phyloP scores from a whole-genome alignment of 64 coral and sea anemone species.

The Montipora foliosa region DNA sequence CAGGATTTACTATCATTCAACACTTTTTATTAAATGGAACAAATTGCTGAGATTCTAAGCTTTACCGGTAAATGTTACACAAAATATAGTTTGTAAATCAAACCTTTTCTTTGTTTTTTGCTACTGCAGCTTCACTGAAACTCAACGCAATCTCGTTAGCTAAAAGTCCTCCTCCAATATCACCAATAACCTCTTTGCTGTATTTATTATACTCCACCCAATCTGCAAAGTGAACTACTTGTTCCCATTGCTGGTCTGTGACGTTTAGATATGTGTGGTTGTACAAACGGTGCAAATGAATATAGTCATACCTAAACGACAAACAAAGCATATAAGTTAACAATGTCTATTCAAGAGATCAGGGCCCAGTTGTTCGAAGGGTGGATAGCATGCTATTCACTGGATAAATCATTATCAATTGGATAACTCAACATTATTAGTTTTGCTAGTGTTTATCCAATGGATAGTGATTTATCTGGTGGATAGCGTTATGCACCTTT shows the following conservation, averaged over 20 bases:
- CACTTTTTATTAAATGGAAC: not conserved
- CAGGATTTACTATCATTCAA: no score
- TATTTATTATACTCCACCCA: conserved; percentile 90
- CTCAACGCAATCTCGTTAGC: conserved; percentile 67
- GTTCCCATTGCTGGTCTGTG: conserved; percentile 55
- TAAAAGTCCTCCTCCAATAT: conserved; percentile 75
- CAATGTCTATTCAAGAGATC: no score
- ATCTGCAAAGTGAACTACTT: conserved; percentile 63
- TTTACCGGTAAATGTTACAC: no score
- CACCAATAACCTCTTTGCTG: conserved; percentile 66
- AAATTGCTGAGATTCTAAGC: not conserved
- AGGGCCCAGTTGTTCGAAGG: not conserved
- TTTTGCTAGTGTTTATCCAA: no score
- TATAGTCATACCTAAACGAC: conserved; percentile 77
- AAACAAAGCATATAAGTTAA: not conserved
- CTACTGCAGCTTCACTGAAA: conserved; percentile 25
- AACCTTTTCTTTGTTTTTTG: conserved; percentile 16
- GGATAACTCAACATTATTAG: no score
- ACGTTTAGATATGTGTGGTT: conserved; percentile 69
- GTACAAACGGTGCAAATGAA: conserved; percentile 78
- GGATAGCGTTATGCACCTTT: no score
- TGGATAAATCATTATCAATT: no score
- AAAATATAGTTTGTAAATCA: not conserved
- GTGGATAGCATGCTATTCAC: no score
- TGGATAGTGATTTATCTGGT: no score